phyloP scores from a whole-genome alignment of 1,140 invertebrate genomes.

The Oryctes rhinoceros region DNA sequence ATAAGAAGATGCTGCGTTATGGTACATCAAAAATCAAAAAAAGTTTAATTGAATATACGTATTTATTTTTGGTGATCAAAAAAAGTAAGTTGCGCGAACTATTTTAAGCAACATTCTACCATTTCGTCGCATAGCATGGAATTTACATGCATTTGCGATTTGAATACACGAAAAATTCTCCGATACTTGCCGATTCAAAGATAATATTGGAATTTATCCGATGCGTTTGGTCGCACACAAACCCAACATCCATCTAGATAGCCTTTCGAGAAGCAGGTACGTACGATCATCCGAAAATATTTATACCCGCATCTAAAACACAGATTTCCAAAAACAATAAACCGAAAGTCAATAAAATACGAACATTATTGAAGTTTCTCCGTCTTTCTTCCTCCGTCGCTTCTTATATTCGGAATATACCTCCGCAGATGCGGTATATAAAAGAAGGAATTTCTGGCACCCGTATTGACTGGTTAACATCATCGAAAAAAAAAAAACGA shows the following conservation, averaged over 20 bases:
- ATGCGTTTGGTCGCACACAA: too few relatives aligned
- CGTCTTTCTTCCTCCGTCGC: not conserved
- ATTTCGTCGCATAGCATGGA: too few relatives aligned
- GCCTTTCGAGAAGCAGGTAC: not conserved
- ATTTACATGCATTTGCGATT: too few relatives aligned
- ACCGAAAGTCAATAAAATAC: constrained; percentile 24
- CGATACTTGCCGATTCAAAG: too few relatives aligned
- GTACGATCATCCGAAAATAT: constrained; percentile 1
- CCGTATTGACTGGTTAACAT: constrained; percentile 20
- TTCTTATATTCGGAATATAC: not conserved
- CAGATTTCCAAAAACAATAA: constrained; percentile 25
- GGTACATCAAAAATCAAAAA: too few relatives aligned
- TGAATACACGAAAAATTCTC: too few relatives aligned
- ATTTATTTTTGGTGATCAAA: too few relatives aligned
- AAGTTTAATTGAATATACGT: too few relatives aligned
- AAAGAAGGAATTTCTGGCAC: constrained; percentile 12
- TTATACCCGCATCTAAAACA: not conserved
- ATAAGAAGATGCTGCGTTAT: too few relatives aligned
- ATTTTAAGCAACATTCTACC: too few relatives aligned
- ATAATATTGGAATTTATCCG: too few relatives aligned
- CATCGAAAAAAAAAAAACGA: not conserved
- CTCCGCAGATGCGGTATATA: not conserved
- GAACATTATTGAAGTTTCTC: constrained; percentile 20
- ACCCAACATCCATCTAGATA: not conserved
- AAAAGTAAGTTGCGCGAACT: too few relatives aligned